Conservation (phyloP, 2,113 vertebrate genomes). For the Heterotis niloticus region DNA sequence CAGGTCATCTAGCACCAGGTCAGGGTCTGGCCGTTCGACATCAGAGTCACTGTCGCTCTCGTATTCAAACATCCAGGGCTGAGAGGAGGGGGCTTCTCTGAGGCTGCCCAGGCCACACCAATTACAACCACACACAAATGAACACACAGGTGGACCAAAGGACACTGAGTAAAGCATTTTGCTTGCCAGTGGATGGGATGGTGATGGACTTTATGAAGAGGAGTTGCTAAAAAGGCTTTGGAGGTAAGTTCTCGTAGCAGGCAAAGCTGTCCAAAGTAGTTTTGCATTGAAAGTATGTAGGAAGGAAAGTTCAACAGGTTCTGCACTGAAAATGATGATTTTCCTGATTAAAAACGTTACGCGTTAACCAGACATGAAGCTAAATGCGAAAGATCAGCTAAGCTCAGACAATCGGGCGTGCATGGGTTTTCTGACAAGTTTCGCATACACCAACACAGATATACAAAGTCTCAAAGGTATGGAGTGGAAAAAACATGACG, state of each 20-base stretch:
- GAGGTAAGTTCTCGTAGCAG: too few relatives aligned
- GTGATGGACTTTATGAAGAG: too few relatives aligned
- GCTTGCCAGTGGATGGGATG: too few relatives aligned
- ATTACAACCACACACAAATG: constrained; percentile 26
- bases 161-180: too few relatives aligned
- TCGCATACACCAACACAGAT: not conserved
- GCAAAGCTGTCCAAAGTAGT: too few relatives aligned
- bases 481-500: not conserved
- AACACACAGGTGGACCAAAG: constrained; percentile 23
- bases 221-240: too few relatives aligned
- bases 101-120: constrained; percentile 27
- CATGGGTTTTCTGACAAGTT: not conserved
- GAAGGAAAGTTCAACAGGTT: not conserved
- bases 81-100: constrained; percentile 43
- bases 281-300: too few relatives aligned
- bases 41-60: constrained; percentile 75
- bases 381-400: too few relatives aligned
- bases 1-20: constrained; percentile 77
- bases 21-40: constrained; percentile 66
- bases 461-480: not conserved
- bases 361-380: too few relatives aligned
- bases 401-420: too few relatives aligned
- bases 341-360: too few relatives aligned
- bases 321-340: not conserved
- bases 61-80: constrained; percentile 53